These are phyloP conservation scores for Chlamydotis undulata DNA, from an alignment of 2,113 vertebrate species.

Conservation along the genomic window DNA sequence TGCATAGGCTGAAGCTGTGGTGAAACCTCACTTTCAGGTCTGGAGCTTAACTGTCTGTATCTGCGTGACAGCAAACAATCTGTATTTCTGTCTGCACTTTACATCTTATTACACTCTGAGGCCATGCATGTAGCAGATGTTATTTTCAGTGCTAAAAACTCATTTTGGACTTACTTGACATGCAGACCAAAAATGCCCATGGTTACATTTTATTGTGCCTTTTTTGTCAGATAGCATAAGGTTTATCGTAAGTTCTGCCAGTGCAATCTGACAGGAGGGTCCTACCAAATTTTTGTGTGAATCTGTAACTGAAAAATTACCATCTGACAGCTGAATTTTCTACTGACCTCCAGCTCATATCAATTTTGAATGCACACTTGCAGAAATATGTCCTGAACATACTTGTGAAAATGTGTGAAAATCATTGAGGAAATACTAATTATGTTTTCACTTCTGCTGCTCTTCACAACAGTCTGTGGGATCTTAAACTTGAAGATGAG, in stretches of 20 bases:
- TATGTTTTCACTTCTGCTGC: neutral
- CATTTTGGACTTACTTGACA: neutral
- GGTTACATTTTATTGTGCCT: neutral
- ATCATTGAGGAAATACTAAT: neutral
- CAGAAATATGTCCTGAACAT: neutral
- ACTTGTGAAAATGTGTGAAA: neutral
- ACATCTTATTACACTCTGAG: neutral
- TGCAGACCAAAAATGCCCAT: neutral
- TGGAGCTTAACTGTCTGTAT: neutral
- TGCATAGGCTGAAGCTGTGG: constrained; percentile 14
- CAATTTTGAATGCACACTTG: neutral
- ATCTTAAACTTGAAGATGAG: neutral
- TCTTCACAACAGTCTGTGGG: neutral
- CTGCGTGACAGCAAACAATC: constrained; percentile 6
- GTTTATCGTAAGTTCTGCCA: neutral
- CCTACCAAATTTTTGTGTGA: neutral
- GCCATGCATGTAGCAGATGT: constrained; percentile 20
- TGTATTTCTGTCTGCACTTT: constrained; percentile 11
- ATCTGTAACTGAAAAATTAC: constrained; percentile 3
- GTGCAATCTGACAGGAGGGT: neutral
- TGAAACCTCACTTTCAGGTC: constrained; percentile 55
- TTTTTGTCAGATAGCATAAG: neutral
- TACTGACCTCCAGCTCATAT: neutral
- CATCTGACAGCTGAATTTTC: constrained; percentile 5
- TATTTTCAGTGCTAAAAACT: constrained; percentile 11